phyloP scores from a whole-genome alignment of 2,797 vertebrate species.

The Agapornis canus region DNA sequence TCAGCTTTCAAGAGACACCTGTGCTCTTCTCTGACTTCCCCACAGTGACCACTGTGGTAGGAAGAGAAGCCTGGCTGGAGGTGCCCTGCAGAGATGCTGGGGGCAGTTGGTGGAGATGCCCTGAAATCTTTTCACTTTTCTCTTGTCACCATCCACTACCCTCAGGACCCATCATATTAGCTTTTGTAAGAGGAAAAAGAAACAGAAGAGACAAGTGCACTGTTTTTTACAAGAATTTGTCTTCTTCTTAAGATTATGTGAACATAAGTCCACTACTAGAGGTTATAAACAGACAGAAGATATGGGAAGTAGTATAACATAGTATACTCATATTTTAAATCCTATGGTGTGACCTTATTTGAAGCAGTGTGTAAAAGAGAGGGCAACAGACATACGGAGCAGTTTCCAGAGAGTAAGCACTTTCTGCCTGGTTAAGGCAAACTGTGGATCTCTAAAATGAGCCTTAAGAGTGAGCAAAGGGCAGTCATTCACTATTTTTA shows the following conservation, averaged over 20 bases:
- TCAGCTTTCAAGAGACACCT: background rate
- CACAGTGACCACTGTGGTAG: rapidly evolving
- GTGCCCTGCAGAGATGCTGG: background rate
- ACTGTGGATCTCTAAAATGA: background rate
- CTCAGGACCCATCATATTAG: background rate
- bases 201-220: background rate
- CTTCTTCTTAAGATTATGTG: background rate
- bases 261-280: background rate
- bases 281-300: background rate
- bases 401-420: background rate
- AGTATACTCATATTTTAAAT: background rate
- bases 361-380: background rate
- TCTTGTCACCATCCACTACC: background rate
- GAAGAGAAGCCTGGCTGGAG: background rate
- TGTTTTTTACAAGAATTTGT: background rate
- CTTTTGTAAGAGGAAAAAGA: background rate
- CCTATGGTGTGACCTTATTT: background rate
- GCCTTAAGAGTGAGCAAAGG: background rate
- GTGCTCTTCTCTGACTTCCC: background rate
- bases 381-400: background rate
- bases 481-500: background rate
- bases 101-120: background rate
- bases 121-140: background rate
- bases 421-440: background rate
- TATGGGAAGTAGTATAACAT: background rate